Evolutionary conservation across 2,888 invertebrate genomes (phyloP), one percentile per base, ranked within the genome.

Genomic region (Leptinotarsa juncta): DNA sequence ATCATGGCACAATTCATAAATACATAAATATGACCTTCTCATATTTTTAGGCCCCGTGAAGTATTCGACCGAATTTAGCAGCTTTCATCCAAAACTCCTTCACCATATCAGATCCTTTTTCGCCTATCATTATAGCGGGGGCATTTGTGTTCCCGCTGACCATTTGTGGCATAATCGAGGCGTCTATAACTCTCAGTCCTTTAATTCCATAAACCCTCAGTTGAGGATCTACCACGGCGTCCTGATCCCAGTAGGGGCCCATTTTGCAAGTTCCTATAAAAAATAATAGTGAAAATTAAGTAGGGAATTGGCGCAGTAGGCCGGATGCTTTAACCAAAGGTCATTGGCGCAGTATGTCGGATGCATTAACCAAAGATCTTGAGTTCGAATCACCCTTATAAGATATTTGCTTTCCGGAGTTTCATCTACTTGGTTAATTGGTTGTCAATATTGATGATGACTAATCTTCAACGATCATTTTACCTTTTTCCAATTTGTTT

Each of bases 131-230:
- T 49, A 97, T 95, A 0, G 92, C 92, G 0, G 96, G 96, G 0
- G 95, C 96, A 83, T 96, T 96, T 0, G 96, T 96, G 80, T 96
- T 96, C 0, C 95, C 95, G 80, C 95, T 95, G 0, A 96, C 95
- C 78, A 95, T 88, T 79, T 92, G 94, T 0, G 96, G 96, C 95
- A 96, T 96, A 26, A 96, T 94, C 72, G 95, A 95, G 0, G 95
- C 96, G 83, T 96, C 96, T 76, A 95, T 93, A 0, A 96, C 96
- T 16, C 96, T 89, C 4, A 96, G 87, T 0, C 95, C 94, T 78
- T 92, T 91, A 0, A 96, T 89, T 0, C 96, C 96, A 82, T 96
- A 95, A 0, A 96, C 95, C 71, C 93, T 89, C 10, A 96, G 87
- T 82, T 95, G 92, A 2, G 94, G 92, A 85, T 96, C 95, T 0